Percentiles rank a stretch among this genome's conserved stretches.
phyloP scores from a whole-genome alignment of 2,797 vertebrate genomes.

The Anisognathus igniventris region DNA sequence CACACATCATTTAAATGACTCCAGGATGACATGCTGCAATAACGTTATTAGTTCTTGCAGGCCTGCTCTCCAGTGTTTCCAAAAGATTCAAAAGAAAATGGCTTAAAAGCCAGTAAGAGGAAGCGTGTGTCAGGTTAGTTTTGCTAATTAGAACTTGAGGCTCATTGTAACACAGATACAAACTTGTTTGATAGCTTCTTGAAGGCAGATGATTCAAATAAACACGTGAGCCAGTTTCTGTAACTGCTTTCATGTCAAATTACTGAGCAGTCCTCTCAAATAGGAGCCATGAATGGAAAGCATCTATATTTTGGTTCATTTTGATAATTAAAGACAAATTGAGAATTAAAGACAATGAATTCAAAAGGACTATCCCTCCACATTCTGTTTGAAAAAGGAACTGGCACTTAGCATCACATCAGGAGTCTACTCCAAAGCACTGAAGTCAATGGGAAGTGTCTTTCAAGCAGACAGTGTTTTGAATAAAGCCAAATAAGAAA shows the following conservation, averaged over 20 bases:
- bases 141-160: conserved; percentile 50
- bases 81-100: conserved; percentile 29
- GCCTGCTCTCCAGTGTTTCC: background rate
- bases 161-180: background rate
- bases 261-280: conserved; percentile 12
- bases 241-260: conserved; percentile 32
- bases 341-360: conserved; percentile 26
- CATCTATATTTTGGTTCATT: conserved; percentile 30
- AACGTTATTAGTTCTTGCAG: conserved; percentile 14
- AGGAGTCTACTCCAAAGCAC: background rate
- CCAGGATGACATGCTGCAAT: conserved; percentile 11
- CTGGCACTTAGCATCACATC: background rate
- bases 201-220: conserved; percentile 49
- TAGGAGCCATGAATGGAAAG: background rate
- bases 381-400: background rate
- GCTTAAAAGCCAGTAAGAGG: conserved; percentile 12
- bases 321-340: conserved; percentile 50
- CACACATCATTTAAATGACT: conserved; percentile 42
- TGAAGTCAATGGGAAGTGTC: background rate
- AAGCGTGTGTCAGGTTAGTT: conserved; percentile 38
- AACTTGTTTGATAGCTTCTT: conserved; percentile 31
- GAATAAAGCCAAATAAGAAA: background rate
- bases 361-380: background rate
- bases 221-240: background rate
- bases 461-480: background rate